phyloP scores from a whole-genome alignment of 2,113 vertebrate species.

The human (Homo sapiens) region DNA sequence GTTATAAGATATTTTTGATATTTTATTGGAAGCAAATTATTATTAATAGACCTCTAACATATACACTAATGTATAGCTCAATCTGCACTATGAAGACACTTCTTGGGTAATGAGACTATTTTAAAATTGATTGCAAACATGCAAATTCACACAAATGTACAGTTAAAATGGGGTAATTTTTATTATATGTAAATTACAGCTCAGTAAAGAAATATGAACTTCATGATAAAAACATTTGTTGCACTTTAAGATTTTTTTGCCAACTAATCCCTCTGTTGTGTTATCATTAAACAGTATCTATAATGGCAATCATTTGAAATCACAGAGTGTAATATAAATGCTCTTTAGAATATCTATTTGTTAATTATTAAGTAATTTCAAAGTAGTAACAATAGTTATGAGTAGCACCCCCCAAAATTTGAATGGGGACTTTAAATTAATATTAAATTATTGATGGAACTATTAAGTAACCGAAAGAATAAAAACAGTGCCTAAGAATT shows the following conservation, averaged over 20 bases:
- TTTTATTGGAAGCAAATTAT: not conserved
- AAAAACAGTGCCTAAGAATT: not conserved
- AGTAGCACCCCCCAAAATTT: not conserved
- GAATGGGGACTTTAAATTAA: not conserved
- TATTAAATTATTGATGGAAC: not conserved
- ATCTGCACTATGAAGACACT: not conserved
- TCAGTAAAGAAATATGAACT: not conserved
- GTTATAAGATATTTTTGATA: not conserved
- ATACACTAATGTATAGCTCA: not conserved
- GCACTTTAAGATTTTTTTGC: not conserved
- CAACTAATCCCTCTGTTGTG: not conserved
- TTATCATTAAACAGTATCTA: not conserved
- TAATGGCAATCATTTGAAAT: not conserved
- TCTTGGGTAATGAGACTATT: not conserved
- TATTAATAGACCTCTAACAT: not conserved
- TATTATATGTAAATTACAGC: not conserved
- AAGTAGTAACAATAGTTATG: not conserved
- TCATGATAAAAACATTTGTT: not conserved
- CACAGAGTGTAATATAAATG: not conserved
- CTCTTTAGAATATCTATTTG: not conserved
- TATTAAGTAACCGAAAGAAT: not conserved
- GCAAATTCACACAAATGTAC: not conserved
- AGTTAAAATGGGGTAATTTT: not conserved
- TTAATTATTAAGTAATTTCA: not conserved
- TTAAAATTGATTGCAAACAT: not conserved